Evolutionary conservation across 1,140 invertebrate species (phyloP).

Genomic region (Anastrepha obliqua): DNA sequence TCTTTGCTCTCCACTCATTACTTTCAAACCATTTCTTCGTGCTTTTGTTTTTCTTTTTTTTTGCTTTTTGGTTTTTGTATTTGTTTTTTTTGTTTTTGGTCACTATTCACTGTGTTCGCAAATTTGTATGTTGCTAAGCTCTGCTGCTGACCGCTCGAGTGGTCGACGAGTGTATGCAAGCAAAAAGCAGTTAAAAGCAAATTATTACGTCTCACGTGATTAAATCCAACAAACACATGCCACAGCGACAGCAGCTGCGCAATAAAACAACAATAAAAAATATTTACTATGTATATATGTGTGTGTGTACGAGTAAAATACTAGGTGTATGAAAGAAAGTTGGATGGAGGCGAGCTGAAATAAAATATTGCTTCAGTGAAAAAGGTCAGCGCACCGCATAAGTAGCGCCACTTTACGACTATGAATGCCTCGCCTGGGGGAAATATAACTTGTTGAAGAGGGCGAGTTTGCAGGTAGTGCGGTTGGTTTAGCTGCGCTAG

Average conservation of each 20-base stretch:
- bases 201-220: conserved; percentile 52
- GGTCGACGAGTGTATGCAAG: conserved; percentile 35
- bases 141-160: conserved; percentile 44
- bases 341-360: neutral
- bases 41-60: neutral
- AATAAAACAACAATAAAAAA: conserved; percentile 19
- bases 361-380: conserved; percentile 28
- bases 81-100: neutral
- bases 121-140: conserved; percentile 48
- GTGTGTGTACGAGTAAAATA: neutral
- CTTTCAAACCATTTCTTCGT: conserved; percentile 28
- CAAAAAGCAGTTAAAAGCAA: conserved; percentile 46
- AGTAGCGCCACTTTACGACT: conserved; percentile 51
- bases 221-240: conserved; percentile 46
- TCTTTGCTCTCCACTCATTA: conserved; percentile 42
- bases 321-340: neutral
- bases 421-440: neutral
- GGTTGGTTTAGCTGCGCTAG: neutral
- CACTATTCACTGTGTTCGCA: neutral
- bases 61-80: neutral
- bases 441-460: conserved; percentile 10
- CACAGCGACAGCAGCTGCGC: neutral
- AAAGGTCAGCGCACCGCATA: conserved; percentile 52
- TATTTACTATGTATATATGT: neutral
- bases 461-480: neutral